Base-by-base conservation (phyloP, 2,888 invertebrate species). In the Sinhomidia bicolor region DNA sequence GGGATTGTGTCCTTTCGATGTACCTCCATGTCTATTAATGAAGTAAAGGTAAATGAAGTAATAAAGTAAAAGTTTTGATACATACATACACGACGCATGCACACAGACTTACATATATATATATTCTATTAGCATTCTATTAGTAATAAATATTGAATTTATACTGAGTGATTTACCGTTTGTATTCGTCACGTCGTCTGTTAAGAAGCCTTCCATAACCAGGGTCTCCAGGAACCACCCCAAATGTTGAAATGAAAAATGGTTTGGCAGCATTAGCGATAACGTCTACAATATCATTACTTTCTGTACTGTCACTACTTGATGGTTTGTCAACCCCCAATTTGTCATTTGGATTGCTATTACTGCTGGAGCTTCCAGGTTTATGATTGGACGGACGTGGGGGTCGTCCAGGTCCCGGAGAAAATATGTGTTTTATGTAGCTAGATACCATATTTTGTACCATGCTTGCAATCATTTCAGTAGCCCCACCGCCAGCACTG, bases 181-280 rank as follows among this genome's bases (percentile, higher is more conserved):
- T 76, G 29, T 41, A 32, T 47, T 44, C 74, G 44, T 80, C 82
- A 17, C 68, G n/a, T 32, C 81, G 36, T 44, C 82, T 74, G 78
- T 81, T 88, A 10, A 89, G 82, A 32, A 90, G 29, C 32, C 88
- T 85, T 79, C 90, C 90, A 44, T 88, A 90, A 6, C 90, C 90
- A 32, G 90, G 90, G 26, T 90, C 90, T 32, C 87, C 92, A 2
- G 92, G 92, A 9, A 92, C 92, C 5, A 92, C 91, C n/a, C 92
- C 92, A 89, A 92, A 92, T 29, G 90, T 91, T 1, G 91, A 91
- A 44, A 92, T 91, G 83, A 92, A 92, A 65, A 92, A 92, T 32
- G 92, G 92, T 76, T 92, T 92, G 0, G 92, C 91, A 0, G 92
- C 91, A 36, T 83, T 83, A 10, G 88, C 83, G 29, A 88, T 88